Conservation (phyloP, 1,140 invertebrate genomes). For the Brevipalpus yothersi region DNA sequence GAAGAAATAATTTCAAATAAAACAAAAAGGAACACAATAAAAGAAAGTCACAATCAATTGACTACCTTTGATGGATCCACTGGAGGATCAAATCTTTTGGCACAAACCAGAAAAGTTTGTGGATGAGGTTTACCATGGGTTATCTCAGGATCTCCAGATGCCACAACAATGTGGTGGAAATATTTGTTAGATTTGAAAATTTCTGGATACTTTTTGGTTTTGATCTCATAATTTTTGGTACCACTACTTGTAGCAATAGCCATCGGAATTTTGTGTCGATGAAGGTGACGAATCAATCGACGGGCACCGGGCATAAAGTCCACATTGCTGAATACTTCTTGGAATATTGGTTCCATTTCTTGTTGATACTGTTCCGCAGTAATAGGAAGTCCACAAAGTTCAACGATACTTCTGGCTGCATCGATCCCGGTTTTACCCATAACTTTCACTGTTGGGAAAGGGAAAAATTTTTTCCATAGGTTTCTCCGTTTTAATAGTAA, state of each 20-base stretch:
- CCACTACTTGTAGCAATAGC: slow-evolving; percentile 7
- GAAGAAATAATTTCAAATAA: neutral
- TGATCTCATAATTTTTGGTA: neutral
- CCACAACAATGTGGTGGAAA: slow-evolving; percentile 9
- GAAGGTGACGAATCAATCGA: slow-evolving; percentile 6
- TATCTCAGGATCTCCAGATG: slow-evolving; percentile 8
- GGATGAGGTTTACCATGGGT: slow-evolving; percentile 8
- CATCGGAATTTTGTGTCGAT: slow-evolving; percentile 9
- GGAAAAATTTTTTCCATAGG: neutral
- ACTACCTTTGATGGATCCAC: neutral
- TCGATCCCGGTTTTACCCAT: neutral
- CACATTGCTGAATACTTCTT: slow-evolving; percentile 1
- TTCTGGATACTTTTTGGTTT: neutral
- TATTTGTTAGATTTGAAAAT: slow-evolving; percentile 2
- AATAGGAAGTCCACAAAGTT: slow-evolving; percentile 1
- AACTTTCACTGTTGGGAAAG: neutral
- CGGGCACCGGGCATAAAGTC: slow-evolving; percentile 10
- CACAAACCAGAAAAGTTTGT: slow-evolving; percentile 6
- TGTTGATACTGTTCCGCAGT: slow-evolving; percentile 1
- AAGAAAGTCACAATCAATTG: neutral
- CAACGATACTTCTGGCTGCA: neutral
- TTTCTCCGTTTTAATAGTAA: too few species aligned
- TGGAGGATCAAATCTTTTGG: neutral
- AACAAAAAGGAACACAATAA: neutral
- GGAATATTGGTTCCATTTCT: slow-evolving; percentile 1